These are phyloP conservation scores for Lamellibrachia satsuma DNA, from an alignment of 2,888 invertebrate species.

Conservation along the genomic window DNA sequence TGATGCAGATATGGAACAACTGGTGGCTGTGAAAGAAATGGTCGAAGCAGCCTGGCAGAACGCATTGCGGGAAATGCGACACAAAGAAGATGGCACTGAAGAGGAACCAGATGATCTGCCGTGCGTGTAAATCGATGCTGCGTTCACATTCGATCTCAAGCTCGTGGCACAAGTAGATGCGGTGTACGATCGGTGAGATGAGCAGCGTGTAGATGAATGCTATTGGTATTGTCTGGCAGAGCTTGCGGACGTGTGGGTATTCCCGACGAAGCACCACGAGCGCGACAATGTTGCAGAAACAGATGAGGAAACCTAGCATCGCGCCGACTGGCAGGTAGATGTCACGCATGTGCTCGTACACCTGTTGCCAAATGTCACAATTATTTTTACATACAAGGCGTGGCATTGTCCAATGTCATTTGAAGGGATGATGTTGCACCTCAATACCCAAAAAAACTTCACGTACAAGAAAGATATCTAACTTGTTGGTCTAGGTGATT, in stretches of 20 bases:
- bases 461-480: not conserved
- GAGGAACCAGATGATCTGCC: constrained; percentile 61
- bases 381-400: too few species aligned
- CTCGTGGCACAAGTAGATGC: constrained; percentile 49
- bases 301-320: constrained; percentile 53
- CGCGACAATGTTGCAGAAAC: constrained; percentile 56
- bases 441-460: not conserved
- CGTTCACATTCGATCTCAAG: constrained; percentile 49
- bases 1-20: constrained; percentile 63
- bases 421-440: constrained; percentile 3
- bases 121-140: constrained; percentile 54
- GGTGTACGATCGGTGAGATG: constrained; percentile 57
- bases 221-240: constrained; percentile 62
- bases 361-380: constrained; percentile 46
- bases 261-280: constrained; percentile 59
- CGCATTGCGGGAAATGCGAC: constrained; percentile 61
- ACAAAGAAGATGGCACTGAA: constrained; percentile 62
- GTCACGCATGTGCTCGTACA: constrained; percentile 48
- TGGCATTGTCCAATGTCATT: not conserved
- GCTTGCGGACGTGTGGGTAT: constrained; percentile 60
- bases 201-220: constrained; percentile 59
- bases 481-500: not conserved
- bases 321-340: constrained; percentile 55
- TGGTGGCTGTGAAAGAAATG: constrained; percentile 63
- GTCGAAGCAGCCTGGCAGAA: constrained; percentile 60